Evolutionary conservation across 2,888 invertebrate genomes (phyloP).

Genomic region (Melipona bicolor): DNA sequence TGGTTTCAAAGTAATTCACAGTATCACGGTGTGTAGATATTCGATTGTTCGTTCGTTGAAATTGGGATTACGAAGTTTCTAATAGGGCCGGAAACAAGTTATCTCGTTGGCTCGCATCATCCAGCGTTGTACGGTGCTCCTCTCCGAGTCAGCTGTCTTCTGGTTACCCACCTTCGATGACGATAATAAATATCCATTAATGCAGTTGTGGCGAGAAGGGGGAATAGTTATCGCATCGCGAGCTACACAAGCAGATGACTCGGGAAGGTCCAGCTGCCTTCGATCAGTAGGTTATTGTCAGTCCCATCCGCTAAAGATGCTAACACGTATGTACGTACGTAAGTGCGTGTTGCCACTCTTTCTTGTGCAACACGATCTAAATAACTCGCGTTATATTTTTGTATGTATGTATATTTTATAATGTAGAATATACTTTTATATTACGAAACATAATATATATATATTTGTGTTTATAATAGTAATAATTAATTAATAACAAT

Average conservation of each 20-base stretch:
- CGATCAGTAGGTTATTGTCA: constrained; percentile 75
- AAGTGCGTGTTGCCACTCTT: neutral
- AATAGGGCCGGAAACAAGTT: neutral
- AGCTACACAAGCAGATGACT: constrained; percentile 82
- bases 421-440: too few relatives aligned
- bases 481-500: too few relatives aligned
- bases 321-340: constrained; percentile 46
- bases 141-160: constrained; percentile 68
- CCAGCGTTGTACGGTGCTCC: constrained; percentile 55
- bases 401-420: too few relatives aligned
- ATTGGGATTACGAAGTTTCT: neutral
- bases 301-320: constrained; percentile 65
- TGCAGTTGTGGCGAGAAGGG: constrained; percentile 66
- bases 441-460: too few relatives aligned
- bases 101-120: constrained; percentile 37
- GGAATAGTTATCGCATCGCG: constrained; percentile 83
- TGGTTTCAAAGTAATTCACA: neutral
- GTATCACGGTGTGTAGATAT: neutral
- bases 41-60: neutral
- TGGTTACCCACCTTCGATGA: constrained; percentile 74
- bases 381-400: neutral
- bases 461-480: too few relatives aligned
- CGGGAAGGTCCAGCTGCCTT: constrained; percentile 82
- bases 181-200: constrained; percentile 84
- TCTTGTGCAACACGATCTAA: neutral